Conservation (phyloP, 2,113 vertebrate species). For the Ceuthmochares aereus region DNA sequence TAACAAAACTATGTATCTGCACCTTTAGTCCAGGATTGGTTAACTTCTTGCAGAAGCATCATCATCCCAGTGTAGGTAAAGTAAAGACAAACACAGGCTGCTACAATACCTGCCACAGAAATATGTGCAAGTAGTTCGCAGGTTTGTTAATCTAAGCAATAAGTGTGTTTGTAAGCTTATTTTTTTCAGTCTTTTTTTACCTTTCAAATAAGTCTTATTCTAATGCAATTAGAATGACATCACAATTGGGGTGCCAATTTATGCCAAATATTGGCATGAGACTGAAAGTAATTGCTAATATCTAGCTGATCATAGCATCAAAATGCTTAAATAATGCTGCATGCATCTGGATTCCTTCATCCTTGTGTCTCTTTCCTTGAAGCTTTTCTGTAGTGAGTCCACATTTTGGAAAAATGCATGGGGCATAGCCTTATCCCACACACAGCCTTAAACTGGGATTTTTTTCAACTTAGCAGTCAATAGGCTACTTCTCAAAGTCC, state of each 20-base stretch:
- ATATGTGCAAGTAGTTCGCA: not conserved
- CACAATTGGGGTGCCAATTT: not conserved
- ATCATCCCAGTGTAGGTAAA: not conserved
- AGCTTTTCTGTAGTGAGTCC: not conserved
- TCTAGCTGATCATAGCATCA: not conserved
- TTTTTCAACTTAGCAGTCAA: not conserved
- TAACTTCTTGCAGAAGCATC: not conserved
- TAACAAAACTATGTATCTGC: not conserved
- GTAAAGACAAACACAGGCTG: not conserved
- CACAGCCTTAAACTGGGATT: fast-evolving
- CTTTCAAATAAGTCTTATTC: not conserved
- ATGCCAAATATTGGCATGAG: not conserved
- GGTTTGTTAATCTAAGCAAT: not conserved
- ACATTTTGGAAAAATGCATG: not conserved
- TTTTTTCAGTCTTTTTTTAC: not conserved
- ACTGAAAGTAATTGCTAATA: not conserved
- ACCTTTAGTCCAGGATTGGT: fast-evolving
- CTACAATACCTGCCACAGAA: not conserved
- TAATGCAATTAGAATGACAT: not conserved
- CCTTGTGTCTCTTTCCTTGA: too few relatives aligned
- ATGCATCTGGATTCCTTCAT: not conserved
- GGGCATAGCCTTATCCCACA: not conserved
- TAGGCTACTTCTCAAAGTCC: not conserved
- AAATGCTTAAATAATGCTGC: not conserved
- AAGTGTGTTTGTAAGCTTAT: not conserved